Evolutionary conservation across 1,140 invertebrate genomes (phyloP).

Genomic region (Linepithema humile): DNA sequence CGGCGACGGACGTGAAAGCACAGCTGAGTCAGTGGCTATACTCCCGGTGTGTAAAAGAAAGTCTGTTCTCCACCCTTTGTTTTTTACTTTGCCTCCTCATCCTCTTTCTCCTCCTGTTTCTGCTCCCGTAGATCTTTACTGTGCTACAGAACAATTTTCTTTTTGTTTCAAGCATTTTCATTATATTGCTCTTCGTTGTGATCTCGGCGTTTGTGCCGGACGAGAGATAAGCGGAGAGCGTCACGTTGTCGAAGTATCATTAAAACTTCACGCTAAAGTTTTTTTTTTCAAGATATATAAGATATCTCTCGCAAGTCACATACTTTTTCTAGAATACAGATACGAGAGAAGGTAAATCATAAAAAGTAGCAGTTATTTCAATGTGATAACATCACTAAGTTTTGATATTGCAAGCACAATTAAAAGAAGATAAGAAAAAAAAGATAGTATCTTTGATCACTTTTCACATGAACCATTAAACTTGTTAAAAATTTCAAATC

Average conservation of each 20-base stretch:
- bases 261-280: neutral
- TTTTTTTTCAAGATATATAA: neutral
- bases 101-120: neutral
- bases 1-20: conserved; percentile 68
- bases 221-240: neutral
- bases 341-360: neutral
- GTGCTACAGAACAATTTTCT: conserved; percentile 34
- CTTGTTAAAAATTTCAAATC: neutral
- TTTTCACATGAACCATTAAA: neutral
- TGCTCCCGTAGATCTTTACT: conserved; percentile 44
- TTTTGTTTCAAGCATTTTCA: conserved; percentile 43
- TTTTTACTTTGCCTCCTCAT: neutral
- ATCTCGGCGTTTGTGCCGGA: neutral
- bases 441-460: no score
- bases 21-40: conserved; percentile 72
- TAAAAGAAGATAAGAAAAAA: neutral
- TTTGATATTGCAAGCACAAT: neutral
- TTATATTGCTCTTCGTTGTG: conserved; percentile 24
- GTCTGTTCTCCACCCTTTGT: conserved; percentile 52
- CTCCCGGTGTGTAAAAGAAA: conserved; percentile 62
- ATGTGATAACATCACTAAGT: neutral
- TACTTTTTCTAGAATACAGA: neutral
- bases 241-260: neutral
- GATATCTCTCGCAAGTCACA: neutral
- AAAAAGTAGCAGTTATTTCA: neutral